These are phyloP conservation scores for Caenorhabditis inopinata DNA, from an alignment of 1,140 invertebrate genomes.

Conservation along the genomic window DNA sequence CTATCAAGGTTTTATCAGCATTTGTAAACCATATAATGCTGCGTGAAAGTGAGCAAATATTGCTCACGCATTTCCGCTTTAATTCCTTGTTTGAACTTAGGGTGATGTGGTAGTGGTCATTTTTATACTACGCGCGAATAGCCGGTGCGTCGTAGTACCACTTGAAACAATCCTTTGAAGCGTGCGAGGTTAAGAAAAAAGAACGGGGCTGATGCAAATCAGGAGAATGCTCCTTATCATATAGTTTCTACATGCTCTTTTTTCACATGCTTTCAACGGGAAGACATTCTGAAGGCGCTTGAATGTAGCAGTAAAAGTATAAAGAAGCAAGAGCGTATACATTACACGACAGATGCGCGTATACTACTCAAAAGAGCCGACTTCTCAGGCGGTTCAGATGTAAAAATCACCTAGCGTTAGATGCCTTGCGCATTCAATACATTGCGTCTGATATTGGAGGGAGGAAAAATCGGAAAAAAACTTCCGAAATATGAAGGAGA, in stretches of 20 bases:
- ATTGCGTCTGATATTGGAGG: not conserved
- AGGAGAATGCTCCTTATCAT: too few species aligned
- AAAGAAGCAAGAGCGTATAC: not conserved
- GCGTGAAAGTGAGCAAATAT: not conserved
- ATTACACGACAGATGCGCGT: not conserved
- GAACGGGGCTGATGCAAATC: too few species aligned
- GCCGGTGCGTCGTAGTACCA: not conserved
- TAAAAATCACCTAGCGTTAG: conserved; percentile 10
- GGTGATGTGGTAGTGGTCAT: not conserved
- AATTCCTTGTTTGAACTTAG: conserved; percentile 17
- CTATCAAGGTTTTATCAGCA: not conserved
- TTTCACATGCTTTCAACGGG: too few species aligned
- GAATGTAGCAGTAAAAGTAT: not conserved
- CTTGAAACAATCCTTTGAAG: not conserved
- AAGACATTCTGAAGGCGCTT: conserved; percentile 1
- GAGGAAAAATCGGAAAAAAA: not conserved
- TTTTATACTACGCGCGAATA: not conserved
- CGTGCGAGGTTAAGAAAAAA: too few species aligned
- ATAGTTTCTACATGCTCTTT: too few species aligned
- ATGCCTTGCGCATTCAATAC: not conserved
- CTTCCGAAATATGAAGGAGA: not conserved
- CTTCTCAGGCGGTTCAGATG: not conserved
- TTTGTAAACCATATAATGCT: not conserved
- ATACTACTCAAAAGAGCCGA: conserved; percentile 14
- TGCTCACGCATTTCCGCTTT: conserved; percentile 19